Evolutionary conservation across 2,113 vertebrate species (phyloP).

Genomic region (Phaethornis superciliosus): DNA sequence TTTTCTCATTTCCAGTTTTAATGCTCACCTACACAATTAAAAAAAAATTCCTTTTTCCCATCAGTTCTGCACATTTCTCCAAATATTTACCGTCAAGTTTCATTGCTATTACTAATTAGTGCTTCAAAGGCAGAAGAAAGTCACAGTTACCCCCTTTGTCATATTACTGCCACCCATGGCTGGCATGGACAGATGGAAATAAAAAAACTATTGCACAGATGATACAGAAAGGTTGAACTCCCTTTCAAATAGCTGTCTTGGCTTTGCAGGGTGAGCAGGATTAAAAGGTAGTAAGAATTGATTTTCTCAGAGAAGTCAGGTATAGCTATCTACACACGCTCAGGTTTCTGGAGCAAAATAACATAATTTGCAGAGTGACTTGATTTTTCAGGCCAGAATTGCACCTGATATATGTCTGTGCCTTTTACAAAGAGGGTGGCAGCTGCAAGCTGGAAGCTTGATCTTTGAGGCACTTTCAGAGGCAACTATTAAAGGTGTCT

Average conservation of each 20-base stretch:
- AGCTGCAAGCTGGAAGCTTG: not conserved
- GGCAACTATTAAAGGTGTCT: not conserved
- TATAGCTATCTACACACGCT: not conserved
- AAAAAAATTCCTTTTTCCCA: not conserved
- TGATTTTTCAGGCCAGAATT: constrained; percentile 28
- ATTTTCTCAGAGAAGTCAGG: constrained; percentile 37
- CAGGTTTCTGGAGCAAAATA: constrained; percentile 25
- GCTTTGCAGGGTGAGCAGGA: constrained; percentile 10
- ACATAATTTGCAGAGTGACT: constrained; percentile 36
- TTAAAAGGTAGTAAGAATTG: constrained; percentile 46
- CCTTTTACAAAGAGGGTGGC: not conserved
- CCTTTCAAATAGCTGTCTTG: not conserved
- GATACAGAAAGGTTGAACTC: constrained; percentile 9
- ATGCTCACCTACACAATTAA: not conserved
- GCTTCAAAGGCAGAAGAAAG: not conserved
- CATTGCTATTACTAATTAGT: not conserved
- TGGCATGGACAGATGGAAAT: not conserved
- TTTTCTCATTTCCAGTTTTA: not conserved
- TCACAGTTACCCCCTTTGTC: not conserved
- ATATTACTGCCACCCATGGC: not conserved
- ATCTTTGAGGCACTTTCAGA: not conserved
- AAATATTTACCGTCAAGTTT: not conserved
- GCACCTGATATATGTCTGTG: not conserved
- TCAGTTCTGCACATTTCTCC: not conserved
- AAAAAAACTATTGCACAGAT: not conserved